Base-by-base conservation (phyloP, 2,888 invertebrate genomes). In the Eupithecia exiguata region DNA sequence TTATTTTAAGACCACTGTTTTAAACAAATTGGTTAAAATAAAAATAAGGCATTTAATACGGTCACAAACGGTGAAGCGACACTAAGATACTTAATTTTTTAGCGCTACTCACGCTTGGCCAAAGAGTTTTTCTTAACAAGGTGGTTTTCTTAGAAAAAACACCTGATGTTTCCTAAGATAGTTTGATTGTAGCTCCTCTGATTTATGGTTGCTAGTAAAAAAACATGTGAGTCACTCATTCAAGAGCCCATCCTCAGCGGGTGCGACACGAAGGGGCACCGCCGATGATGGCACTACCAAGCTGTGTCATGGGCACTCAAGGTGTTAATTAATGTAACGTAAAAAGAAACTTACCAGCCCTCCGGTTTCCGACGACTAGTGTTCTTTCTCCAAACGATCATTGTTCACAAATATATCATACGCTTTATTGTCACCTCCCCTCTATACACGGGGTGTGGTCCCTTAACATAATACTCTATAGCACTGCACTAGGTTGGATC, bases 361-460 rank as follows among this genome's bases (percentile, higher is more conserved):
- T 87, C 86, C 82, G 86, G 83, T 92, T 92, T 93, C 91, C 94
- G 93, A 82, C 94, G 93, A 83, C 92, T 90, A 83, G 92, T 92
- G 81, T 90, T 92, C 85, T 90, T 91, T 81, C 91, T 84, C 91
- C 92, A 90, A 88, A 88, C 86, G 75, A 89, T 87, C 93, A 93
- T 94, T 78, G 83, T 89, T 83, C 86, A 86, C 84, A 84, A 83
- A 88, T 88, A 86, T 88, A 84, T 80, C 92, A 91, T 91, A 83
- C 82, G 86, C 78, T 78, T 87, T 85, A 89, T 80, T 89, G 92
- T 94, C 94, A 94, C 94, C 93, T 89, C 84, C 87, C 84, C 76
- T 78, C 81, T 81, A 78, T 81, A 71, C 78, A 77, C 75, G 76
- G 79, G 78, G 77, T 81, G 80, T 80, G 83, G 83, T 85, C 86